These are phyloP conservation scores for Eutolmus rufibarbis DNA, from an alignment of 2,888 invertebrate genomes.

Conservation along the genomic window DNA sequence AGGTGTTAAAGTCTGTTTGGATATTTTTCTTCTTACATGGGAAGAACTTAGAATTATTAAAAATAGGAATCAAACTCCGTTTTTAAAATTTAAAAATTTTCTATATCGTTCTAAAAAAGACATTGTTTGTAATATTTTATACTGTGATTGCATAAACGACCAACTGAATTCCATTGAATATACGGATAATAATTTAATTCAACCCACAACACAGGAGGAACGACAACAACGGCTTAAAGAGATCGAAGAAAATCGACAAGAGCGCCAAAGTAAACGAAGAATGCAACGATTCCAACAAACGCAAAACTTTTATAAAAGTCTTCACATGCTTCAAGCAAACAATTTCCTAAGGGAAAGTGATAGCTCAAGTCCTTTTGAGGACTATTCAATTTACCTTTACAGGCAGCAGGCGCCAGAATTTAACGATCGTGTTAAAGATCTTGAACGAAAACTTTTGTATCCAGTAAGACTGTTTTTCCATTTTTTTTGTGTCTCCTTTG, in stretches of 20 bases:
- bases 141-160: not conserved
- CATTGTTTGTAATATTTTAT: not conserved
- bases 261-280: conserved; percentile 71
- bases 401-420: conserved; percentile 85
- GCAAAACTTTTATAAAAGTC: conserved; percentile 83
- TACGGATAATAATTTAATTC: not conserved
- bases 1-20: too few relatives aligned
- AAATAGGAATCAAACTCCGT: not conserved
- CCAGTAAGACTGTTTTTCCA: conserved; percentile 68
- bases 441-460: conserved; percentile 77
- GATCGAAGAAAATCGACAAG: conserved; percentile 72
- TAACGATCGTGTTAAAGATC: conserved; percentile 81
- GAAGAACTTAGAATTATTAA: too few relatives aligned
- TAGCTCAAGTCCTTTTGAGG: conserved; percentile 72
- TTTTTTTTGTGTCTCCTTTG: not conserved
- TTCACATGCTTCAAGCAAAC: conserved; percentile 84
- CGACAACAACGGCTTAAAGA: conserved; percentile 77
- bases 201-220: conserved; percentile 68
- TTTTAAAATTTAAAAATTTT: too few relatives aligned
- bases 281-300: conserved; percentile 78
- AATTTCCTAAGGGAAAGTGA: conserved; percentile 68
- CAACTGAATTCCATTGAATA: not conserved
- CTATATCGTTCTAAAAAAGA: too few relatives aligned
- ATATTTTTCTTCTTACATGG: too few relatives aligned
- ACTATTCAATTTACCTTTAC: conserved; percentile 85